Percentiles rank a stretch among this genome's conserved stretches.
Conservation (phyloP, 2,797 vertebrate genomes). For the Hippoglossus hippoglossus region DNA sequence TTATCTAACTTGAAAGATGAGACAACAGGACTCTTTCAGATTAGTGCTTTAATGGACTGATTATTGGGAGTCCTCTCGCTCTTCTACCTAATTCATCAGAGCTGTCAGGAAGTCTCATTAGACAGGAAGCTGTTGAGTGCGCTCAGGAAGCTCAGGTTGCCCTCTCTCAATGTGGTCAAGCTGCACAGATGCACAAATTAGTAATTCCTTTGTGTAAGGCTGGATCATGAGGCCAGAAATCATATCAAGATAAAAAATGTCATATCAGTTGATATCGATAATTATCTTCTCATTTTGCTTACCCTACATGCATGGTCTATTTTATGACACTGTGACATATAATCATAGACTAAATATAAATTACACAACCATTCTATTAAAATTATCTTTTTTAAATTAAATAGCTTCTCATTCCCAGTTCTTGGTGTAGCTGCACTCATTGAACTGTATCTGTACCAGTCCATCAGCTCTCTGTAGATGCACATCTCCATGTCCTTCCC, state of each 20-base stretch:
- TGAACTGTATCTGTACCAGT: slow-evolving; percentile 44
- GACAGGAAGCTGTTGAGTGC: background rate
- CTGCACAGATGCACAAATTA: too few relatives aligned
- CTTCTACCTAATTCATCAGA: background rate
- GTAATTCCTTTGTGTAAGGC: too few relatives aligned
- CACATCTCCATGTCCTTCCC: slow-evolving; percentile 41
- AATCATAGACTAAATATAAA: too few relatives aligned
- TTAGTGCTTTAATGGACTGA: background rate
- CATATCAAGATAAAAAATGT: too few relatives aligned
- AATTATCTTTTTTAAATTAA: too few relatives aligned
- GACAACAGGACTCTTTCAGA: background rate
- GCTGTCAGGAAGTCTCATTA: background rate
- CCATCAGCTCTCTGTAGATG: slow-evolving; percentile 17
- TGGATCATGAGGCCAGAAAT: too few relatives aligned
- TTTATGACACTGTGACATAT: background rate
- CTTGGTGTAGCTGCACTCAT: background rate
- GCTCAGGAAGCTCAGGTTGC: background rate
- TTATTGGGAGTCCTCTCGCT: background rate
- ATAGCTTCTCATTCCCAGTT: slow-evolving; percentile 5
- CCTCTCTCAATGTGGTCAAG: too few relatives aligned
- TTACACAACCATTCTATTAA: too few relatives aligned
- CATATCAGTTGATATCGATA: too few relatives aligned
- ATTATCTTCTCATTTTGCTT: too few relatives aligned
- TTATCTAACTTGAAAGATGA: slow-evolving; percentile 7
- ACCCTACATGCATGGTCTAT: background rate